Evolutionary conservation across 2,888 invertebrate species (phyloP), one percentile per base, ranked within the genome.

Genomic region (Mesodorylaimus sp.): DNA sequence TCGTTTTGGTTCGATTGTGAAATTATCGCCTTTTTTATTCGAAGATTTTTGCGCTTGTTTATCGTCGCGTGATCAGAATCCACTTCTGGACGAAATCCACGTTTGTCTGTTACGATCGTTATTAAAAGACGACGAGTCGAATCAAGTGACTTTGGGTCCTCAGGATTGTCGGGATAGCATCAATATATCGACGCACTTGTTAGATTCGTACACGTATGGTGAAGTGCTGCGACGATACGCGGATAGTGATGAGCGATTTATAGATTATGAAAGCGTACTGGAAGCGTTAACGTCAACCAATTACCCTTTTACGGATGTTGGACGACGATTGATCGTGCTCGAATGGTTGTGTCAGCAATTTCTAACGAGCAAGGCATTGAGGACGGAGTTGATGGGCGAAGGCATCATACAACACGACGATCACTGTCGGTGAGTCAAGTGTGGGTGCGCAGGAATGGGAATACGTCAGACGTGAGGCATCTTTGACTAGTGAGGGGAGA

Each of bases 31-130:
- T 16, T 95, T 75, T 61, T 79, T 87, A 54, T 80, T 95, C 66
- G 97, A 97, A 73, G 95, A 97, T 69, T 84, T 97, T 65, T 91
- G 91, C 74, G 86, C 87, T 29, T 85, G 88, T 44, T 68, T 97
- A 51, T 83, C 83, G 64, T 86, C 89, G 61, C 91, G 93, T 67
- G 88, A 89, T 67, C 87, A 53, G 38, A 56, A 84, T 62, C 80
- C 79, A 64, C 73, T 97, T 52, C 73, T 95, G 25, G 79, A 86
- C 13, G 97, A 97, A 73, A 78, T 89, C 56, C 95, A 97, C 69
- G 82, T 93, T 57, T 83, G 83, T 77, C 74, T 97, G 49, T 71
- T 97, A 38, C 88, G 85, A 71, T 83, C 91, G 29, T 75, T 69
- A 32, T 56, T 67, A 26, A 36, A 89, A 45, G 89, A 91, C 71